Evolutionary conservation across 2,113 vertebrate genomes (phyloP).

Genomic region (Hypomesus transpacificus): DNA sequence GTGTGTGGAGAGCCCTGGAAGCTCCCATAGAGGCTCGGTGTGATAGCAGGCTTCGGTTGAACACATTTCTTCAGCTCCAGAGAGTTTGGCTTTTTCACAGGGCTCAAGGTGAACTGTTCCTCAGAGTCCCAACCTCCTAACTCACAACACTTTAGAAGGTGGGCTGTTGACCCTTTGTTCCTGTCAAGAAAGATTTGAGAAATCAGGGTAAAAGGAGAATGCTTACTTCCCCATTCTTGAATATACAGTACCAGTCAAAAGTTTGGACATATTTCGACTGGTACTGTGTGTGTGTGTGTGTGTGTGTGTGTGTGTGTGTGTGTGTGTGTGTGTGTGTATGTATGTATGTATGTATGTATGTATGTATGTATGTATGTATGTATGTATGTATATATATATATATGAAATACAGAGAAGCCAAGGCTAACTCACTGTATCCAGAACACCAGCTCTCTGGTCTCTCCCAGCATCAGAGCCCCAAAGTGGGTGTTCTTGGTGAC

Average conservation of each 20-base stretch:
- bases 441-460: conserved; percentile 67
- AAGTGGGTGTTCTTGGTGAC: conserved; percentile 78
- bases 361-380: no score
- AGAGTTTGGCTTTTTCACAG: not conserved
- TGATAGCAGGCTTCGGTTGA: not conserved
- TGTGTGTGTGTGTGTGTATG: no score
- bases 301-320: no score
- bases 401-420: not conserved
- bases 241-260: no score
- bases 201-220: not conserved
- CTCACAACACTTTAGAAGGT: conserved; percentile 78
- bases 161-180: conserved; percentile 77
- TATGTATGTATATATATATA: not conserved
- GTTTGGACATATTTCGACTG: no score
- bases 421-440: conserved; percentile 85
- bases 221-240: not conserved
- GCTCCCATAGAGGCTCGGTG: not conserved
- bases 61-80: conserved; percentile 2
- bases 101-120: conserved; percentile 74
- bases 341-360: no score
- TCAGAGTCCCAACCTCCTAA: conserved; percentile 87
- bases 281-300: no score
- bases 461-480: conserved; percentile 77
- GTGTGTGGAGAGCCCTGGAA: not conserved
- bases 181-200: conserved; percentile 55